Base-by-base conservation (phyloP, 2,113 vertebrate genomes). In the Antidorcas marsupialis region DNA sequence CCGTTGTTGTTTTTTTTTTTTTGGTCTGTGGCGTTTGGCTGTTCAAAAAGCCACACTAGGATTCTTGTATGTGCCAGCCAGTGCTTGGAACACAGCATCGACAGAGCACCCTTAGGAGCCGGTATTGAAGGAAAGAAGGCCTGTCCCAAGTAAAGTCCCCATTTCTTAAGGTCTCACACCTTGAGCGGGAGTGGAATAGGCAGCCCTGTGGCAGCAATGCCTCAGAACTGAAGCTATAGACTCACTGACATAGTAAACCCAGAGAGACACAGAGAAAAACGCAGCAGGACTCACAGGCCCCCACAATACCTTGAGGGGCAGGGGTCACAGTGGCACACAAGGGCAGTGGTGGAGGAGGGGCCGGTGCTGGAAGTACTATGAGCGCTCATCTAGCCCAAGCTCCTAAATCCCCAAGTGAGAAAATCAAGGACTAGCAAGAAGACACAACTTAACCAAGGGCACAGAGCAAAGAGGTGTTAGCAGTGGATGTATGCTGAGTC, bases 31-130 rank as follows among this genome's bases (percentile, higher is more conserved):
- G 43, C 74, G 2, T 94, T 97, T 94, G 57, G 71, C 82, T 98
- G 97, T 86, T 96, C 94, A 97, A 96, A 98, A 94, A 85, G 36
- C 93, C 95, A 95, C 62, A 3, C 92, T 91, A 45, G 53, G 47
- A 98, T 95, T 71, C 82, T 45, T 25, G 30, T 25, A 60, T 14
- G 60, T 92, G 53, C 17, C 94, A 90, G 82, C 25, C n/a, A 89
- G 27, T 0, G 0, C 85, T 98, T 96, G 98, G 95, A 98, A 97
- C 39, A 19, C 14, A 52, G 45, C 13, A 11, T 28, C 89, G n/a
- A 9, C 39, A 79, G 33, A 57, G 43, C 28, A 36, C 87, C 81
- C 93, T 97, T 95, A 93, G 82, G 91, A 83, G 93, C 0, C 19
- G 43, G 27, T 17, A 3, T 52, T 93, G 83, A 9, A 94, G 79